Base-by-base conservation (phyloP, 2,888 invertebrate genomes). In the Helobdella robusta region DNA sequence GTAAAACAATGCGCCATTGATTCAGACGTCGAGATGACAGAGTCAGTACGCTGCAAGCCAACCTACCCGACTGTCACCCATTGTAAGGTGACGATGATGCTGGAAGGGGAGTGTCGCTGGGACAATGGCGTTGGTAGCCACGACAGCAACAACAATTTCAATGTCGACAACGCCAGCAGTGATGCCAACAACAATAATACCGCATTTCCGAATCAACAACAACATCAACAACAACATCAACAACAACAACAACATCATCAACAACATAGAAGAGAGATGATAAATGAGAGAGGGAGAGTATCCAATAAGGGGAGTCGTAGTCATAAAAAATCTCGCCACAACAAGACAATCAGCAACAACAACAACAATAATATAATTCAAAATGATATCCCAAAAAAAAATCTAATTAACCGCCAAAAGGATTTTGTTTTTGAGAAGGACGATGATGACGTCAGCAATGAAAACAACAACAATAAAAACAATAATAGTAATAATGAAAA, bases 1-100 rank as follows among this genome's bases (percentile, higher is more conserved):
- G n/a, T n/a, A n/a, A n/a, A n/a, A n/a, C n/a, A n/a, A n/a, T n/a
- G n/a, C n/a, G n/a, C n/a, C n/a, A n/a, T 30, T 2, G 56, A 56
- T n/a, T 56, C 56, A 5, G 56, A 56, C 56, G 56, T 56, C 18
- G 56, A 56, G 32, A 56, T 56, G 56, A 30, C 56, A 1, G 56
- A 56, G 15, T 56, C 56, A 1, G 5, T 56, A 28, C 56, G 56
- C 25, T 56, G 56, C 56, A 30, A 30, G 23, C 28, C 25, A 30
- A n/a, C n/a, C n/a, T n/a, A n/a, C n/a, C n/a, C n/a, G n/a, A n/a
- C n/a, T n/a, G n/a, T n/a, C n/a, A n/a, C n/a, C n/a, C n/a, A n/a
- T n/a, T n/a, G n/a, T n/a, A n/a, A n/a, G n/a, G n/a, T n/a, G n/a
- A n/a, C n/a, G n/a, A n/a, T n/a, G n/a, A n/a, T n/a, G n/a, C n/a